Evolutionary conservation across 1,140 invertebrate genomes (phyloP), one percentile per base, ranked within the genome.

Genomic region (Berghia stephanieae): DNA sequence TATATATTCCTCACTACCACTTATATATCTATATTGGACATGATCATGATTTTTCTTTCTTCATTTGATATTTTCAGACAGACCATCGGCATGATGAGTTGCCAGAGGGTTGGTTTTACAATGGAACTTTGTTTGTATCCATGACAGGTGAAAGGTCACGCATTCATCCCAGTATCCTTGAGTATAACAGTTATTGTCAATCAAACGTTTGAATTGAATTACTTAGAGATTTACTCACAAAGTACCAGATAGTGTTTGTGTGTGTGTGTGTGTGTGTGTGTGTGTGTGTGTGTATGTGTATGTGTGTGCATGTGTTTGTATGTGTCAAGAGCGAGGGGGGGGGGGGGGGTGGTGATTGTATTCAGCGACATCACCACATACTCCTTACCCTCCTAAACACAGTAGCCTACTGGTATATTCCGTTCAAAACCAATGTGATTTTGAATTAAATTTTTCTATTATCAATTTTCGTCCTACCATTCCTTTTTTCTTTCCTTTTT

Each of bases 41-140:
- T n/a, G n/a, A n/a, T n/a, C n/a, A n/a, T n/a, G n/a, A n/a, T n/a
- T n/a, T n/a, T n/a, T n/a, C n/a, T n/a, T n/a, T n/a, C n/a, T n/a
- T n/a, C n/a, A n/a, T n/a, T n/a, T n/a, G n/a, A n/a, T n/a, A 16
- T 21, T 42, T 27, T 75, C 57, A 72, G 52, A 60, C 13, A n/a
- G 1, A 27, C 16, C 79, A 82, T 67, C 86, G 86, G 52, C 79
- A 85, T n/a, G 84, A 82, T 10, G 24, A 63, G 0, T 79, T 87
- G 0, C 86, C 86, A 38, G 79, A 81, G 10, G 86, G 86, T 49
- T 87, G 86, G 86, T 87, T 85, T 79, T 87, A 87, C 75, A 87
- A 84, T 78, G 86, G 86, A 52, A 81, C 78, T 44, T 84, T 84
- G 78, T 87, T 80, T 78, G 80, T 87, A 43, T 83, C 82, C 71